A percentile compares a stretch with the other conserved stretches of the same genome.
Evolutionary conservation across 2,797 vertebrate genomes (phyloP).

Genomic region (Clamator glandarius): DNA sequence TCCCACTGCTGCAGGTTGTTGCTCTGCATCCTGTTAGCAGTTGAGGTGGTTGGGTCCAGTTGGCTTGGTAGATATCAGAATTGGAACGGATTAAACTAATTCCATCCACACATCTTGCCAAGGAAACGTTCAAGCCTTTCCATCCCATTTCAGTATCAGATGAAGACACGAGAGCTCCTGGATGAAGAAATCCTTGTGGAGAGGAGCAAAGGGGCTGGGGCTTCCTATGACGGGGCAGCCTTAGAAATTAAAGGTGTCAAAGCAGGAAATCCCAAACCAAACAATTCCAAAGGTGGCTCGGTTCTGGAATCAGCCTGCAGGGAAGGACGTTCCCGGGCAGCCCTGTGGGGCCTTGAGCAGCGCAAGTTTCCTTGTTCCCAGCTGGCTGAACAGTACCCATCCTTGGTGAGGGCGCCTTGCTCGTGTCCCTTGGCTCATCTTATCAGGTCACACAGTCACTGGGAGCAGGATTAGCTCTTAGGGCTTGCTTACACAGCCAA

Average conservation of each 20-base stretch:
- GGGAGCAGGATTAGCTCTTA: not conserved
- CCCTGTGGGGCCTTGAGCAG: not conserved
- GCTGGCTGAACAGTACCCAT: not conserved
- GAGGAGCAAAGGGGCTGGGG: not conserved
- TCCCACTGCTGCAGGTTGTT: not conserved
- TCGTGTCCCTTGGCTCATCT: not conserved
- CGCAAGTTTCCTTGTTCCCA: not conserved
- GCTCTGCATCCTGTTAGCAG: conserved; percentile 1
- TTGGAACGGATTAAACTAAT: conserved; percentile 28
- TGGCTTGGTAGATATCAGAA: not conserved
- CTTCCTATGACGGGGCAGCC: not conserved
- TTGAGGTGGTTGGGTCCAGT: not conserved
- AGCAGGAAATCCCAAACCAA: not conserved
- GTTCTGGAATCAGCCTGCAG: not conserved
- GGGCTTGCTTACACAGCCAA: not conserved
- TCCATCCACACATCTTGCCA: conserved; percentile 40
- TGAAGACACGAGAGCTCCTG: not conserved
- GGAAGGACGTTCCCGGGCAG: not conserved
- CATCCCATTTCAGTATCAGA: not conserved
- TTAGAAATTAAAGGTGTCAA: not conserved
- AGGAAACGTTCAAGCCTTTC: conserved; percentile 27
- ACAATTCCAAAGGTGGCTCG: not conserved
- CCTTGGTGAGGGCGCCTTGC: not conserved
- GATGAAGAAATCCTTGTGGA: not conserved
- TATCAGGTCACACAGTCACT: not conserved